phyloP scores from a whole-genome alignment of 2,113 vertebrate species.

The Mugil cephalus region DNA sequence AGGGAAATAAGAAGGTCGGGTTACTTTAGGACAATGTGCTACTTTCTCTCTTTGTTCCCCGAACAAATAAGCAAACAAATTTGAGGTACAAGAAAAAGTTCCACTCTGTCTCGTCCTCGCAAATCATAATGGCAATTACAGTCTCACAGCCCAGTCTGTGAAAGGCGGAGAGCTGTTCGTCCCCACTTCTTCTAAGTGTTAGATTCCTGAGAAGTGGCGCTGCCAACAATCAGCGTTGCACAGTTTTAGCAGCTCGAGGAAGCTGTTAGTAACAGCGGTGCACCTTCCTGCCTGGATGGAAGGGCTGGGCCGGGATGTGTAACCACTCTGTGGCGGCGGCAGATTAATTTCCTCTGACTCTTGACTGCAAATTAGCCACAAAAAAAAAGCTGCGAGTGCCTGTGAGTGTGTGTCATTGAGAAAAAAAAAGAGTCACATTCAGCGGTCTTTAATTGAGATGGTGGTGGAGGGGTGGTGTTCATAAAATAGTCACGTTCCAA shows the following conservation, averaged over 20 bases:
- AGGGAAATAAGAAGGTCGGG: constrained; percentile 61
- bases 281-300: constrained; percentile 71
- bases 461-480: constrained; percentile 33
- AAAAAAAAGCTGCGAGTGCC: constrained; percentile 46
- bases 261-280: constrained; percentile 57
- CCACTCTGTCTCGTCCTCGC: constrained; percentile 12
- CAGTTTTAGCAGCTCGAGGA: constrained; percentile 46
- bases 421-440: constrained; percentile 65
- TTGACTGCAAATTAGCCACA: constrained; percentile 46
- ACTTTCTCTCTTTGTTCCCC: constrained; percentile 29
- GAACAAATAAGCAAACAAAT: constrained; percentile 34
- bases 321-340: constrained; percentile 48
- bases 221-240: constrained; percentile 10
- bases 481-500: constrained; percentile 30
- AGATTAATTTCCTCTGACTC: constrained; percentile 64
- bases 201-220: constrained; percentile 26
- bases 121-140: constrained; percentile 38
- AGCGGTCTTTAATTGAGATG: constrained; percentile 47
- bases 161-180: constrained; percentile 63
- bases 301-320: constrained; percentile 38
- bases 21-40: constrained; percentile 53
- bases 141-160: constrained; percentile 13
- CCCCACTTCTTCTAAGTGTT: constrained; percentile 64
- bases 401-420: constrained; percentile 49
- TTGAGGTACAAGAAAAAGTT: constrained; percentile 5